Percentiles rank a stretch among this genome's conserved stretches.
Evolutionary conservation across 1,140 invertebrate genomes (phyloP).

Genomic region (Leptopilina clavipes): DNA sequence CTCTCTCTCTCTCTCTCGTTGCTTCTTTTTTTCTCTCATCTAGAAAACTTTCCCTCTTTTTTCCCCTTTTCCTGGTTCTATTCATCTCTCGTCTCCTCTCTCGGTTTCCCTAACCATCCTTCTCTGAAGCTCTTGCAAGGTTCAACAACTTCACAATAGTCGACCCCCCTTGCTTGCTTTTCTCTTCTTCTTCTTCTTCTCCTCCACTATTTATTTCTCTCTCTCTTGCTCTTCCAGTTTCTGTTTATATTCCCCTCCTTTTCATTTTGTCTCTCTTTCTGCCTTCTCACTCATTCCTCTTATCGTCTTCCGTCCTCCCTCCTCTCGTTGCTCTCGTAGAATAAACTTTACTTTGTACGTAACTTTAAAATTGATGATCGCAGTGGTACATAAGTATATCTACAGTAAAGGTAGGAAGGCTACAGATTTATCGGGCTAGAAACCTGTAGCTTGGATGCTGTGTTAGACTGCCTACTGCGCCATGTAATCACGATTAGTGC

Average conservation of each 20-base stretch:
- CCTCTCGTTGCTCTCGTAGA: slow-evolving; percentile 43
- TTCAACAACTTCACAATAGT: slow-evolving; percentile 64
- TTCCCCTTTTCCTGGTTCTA: neutral
- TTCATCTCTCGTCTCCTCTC: slow-evolving; percentile 3
- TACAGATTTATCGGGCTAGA: slow-evolving; percentile 32
- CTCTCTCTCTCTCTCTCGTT: slow-evolving; percentile 18
- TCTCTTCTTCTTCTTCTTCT: neutral
- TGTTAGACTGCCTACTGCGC: neutral
- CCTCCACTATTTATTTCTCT: slow-evolving; percentile 30
- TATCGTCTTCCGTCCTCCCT: slow-evolving; percentile 13
- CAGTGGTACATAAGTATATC: slow-evolving; percentile 45
- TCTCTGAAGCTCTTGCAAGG: slow-evolving; percentile 33
- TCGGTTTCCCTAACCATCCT: neutral
- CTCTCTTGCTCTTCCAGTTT: neutral
- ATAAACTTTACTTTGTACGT: slow-evolving; percentile 62
- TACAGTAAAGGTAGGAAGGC: slow-evolving; percentile 29
- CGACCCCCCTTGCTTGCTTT: neutral
- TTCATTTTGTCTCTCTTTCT: neutral
- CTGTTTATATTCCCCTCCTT: neutral
- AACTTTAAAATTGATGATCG: slow-evolving; percentile 67
- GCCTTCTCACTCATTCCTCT: neutral
- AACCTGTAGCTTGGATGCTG: slow-evolving; percentile 12
- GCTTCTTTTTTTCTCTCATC: neutral
- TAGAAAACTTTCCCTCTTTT: slow-evolving; percentile 30
- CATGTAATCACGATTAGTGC: slow-evolving; percentile 33